Evolutionary conservation across 2,888 invertebrate species (phyloP), one percentile per base, ranked within the genome.

Genomic region (Nephrotoma guestfalica): DNA sequence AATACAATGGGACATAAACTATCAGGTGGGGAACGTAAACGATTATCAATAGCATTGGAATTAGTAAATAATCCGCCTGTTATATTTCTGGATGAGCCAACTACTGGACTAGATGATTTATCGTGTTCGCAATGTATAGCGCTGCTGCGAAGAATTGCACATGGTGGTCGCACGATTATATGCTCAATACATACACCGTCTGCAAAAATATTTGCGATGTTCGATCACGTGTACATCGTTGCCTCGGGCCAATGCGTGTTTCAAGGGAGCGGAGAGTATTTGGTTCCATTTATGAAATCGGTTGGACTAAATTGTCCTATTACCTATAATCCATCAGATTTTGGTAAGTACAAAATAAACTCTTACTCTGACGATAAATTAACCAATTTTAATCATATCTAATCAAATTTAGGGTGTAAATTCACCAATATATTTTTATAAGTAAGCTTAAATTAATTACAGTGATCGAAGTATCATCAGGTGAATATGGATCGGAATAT

Each of bases 181-280:
- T 98, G 98, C 90, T 98, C 98, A 0, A 94, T 99, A 86, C 99
- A 99, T 91, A 98, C 98, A n/a, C 99, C 99, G 0, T 98, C 97
- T 88, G 98, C 98, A 0, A 95, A 95, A 88, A 93, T 98, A 86
- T 98, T 99, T 91, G 94, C 96, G 13, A 96, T 96, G 92, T 97
- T 99, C 90, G 97, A 97, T 91, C 95, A 98, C 90, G 94, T 98
- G 2, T 98, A 98, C 90, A 94, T 98, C 87, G 93, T 99, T 85
- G 95, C 97, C 0, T 94, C 94, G 86, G 99, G 99, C 0, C 95
- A 97, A 89, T 98, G 98, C 90, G 95, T 97, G 6, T 99, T 97
- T 91, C 95, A 97, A 89, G 98, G 98, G 1, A 93, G 94, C 0
- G 94, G 96, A 0, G 91, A 93, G 0, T 94, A 96, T 18, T 94